A percentile compares a stretch with the other conserved stretches of the same genome.
Conservation (phyloP, 2,113 vertebrate genomes). For the Burhinus bistriatus region DNA sequence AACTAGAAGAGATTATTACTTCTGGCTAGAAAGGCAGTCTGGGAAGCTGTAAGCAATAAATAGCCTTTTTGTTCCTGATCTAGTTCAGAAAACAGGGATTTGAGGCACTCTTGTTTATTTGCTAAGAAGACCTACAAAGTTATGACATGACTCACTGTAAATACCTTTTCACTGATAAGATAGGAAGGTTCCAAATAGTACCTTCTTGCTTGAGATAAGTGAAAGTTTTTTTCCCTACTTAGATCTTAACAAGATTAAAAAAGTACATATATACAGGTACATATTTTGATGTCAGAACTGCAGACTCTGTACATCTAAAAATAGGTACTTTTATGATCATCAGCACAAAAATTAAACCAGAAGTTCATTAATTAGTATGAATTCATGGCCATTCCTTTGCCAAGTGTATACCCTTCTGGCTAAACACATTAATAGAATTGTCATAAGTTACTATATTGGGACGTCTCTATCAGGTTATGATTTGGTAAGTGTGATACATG, state of each 20-base stretch:
- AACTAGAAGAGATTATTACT: background rate
- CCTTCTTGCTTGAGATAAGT: background rate
- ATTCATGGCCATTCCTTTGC: background rate
- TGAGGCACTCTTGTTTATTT: background rate
- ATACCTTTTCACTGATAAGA: background rate
- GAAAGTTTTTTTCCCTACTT: background rate
- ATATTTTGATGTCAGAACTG: background rate
- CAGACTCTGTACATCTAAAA: background rate
- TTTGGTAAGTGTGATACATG: background rate
- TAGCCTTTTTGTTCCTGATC: background rate
- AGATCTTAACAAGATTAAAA: background rate
- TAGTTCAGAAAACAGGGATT: background rate
- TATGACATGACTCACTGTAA: background rate
- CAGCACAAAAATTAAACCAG: background rate
- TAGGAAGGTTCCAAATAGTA: background rate
- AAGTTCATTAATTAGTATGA: background rate
- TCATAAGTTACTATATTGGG: background rate
- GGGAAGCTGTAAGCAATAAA: background rate
- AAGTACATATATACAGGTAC: background rate
- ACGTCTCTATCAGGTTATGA: background rate
- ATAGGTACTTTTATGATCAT: background rate
- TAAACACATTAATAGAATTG: background rate
- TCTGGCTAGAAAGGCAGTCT: background rate
- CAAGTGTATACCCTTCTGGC: background rate
- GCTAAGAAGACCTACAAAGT: background rate